phyloP scores from a whole-genome alignment of 2,888 invertebrate species.

The Eupithecia inturbata region DNA sequence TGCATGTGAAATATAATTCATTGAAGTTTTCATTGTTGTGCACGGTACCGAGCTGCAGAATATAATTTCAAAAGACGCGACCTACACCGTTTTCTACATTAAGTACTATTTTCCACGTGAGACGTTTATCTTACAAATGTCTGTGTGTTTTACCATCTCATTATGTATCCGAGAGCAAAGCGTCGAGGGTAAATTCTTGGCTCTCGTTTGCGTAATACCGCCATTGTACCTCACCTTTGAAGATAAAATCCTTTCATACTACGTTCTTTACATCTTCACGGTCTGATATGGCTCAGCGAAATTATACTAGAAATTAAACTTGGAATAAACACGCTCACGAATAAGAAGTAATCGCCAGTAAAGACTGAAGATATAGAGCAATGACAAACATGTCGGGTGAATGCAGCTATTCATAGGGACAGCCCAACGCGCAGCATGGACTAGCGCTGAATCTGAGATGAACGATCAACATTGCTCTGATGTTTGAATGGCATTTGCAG shows the following conservation, averaged over 20 bases:
- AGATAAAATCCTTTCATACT: conserved; percentile 67
- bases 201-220: conserved; percentile 69
- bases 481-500: not conserved
- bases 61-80: conserved; percentile 2
- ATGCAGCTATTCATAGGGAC: not conserved
- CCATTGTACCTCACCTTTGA: conserved; percentile 73
- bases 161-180: conserved; percentile 59
- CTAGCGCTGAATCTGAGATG: not conserved
- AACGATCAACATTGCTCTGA: conserved; percentile 3
- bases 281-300: conserved; percentile 54
- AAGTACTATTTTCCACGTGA: conserved; percentile 1
- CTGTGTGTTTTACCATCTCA: conserved; percentile 65
- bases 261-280: conserved; percentile 62
- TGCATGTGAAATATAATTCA: not conserved
- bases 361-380: not conserved
- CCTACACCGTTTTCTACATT: conserved; percentile 15
- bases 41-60: not conserved
- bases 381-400: not conserved
- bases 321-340: conserved; percentile 16
- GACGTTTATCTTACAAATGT: conserved; percentile 44
- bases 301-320: conserved; percentile 32
- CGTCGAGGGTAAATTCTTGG: conserved; percentile 58
- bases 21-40: not conserved
- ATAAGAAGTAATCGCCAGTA: not conserved
- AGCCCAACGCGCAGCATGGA: not conserved